Conservation (phyloP, 2,797 vertebrate species). For the Gorsachius magnificus region DNA sequence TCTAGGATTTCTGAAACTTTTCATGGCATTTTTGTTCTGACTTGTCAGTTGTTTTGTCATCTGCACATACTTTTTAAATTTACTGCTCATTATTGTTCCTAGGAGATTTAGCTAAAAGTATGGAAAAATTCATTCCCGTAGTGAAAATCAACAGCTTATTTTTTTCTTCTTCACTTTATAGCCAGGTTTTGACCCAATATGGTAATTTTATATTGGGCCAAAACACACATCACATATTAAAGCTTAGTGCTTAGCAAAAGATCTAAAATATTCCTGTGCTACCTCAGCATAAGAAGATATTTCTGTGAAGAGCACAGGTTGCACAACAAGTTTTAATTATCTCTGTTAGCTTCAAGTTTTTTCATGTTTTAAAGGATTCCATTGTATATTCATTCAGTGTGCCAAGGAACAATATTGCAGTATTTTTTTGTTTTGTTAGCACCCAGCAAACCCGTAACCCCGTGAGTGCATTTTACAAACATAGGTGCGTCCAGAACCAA, state of each 20-base stretch:
- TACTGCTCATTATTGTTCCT: neutral
- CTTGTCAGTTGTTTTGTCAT: neutral
- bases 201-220: neutral
- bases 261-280: neutral
- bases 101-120: neutral
- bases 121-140: neutral
- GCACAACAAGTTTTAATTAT: neutral
- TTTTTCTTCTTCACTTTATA: neutral
- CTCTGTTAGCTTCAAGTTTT: neutral
- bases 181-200: neutral
- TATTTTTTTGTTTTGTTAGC: neutral
- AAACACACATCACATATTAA: neutral
- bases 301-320: neutral
- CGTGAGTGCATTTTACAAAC: neutral
- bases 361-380: neutral
- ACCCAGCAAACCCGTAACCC: neutral
- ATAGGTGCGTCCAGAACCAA: neutral
- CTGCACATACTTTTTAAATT: neutral
- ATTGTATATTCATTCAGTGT: neutral
- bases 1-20: neutral
- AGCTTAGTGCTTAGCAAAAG: neutral
- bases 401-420: neutral
- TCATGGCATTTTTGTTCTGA: neutral
- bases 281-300: neutral
- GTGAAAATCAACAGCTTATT: neutral